Base-by-base conservation (phyloP, 2,888 invertebrate species). In the Acleris holmiana region DNA sequence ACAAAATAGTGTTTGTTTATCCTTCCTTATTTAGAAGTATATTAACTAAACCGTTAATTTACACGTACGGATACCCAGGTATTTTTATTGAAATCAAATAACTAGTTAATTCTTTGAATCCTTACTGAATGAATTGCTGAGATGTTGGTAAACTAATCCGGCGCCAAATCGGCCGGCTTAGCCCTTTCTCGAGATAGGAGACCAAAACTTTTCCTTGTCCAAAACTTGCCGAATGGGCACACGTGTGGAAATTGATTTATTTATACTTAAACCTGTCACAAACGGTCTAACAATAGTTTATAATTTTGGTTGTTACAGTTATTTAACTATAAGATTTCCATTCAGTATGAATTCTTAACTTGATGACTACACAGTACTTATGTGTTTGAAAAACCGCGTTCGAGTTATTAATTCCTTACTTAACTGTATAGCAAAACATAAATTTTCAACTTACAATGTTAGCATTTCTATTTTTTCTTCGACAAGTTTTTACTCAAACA, bases 221-320 rank as follows among this genome's bases (percentile, higher is more conserved):
- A 48, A n/a, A n/a, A 46, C 56, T 62, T 23, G 35, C 8, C 35
- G 10, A 40, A 23, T 13, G 40, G 47, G 47, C 41, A 48, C 58
- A 64, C 58, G 64, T 58, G 64, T 53, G 48, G 64, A 58, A 63
- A 48, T 54, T 54, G 58, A 64, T 64, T 58, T 64, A 64, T 58
- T n/a, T 17, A 40, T 19, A 15, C 49, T 35, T 35, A 58, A 58
- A 35, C 53, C 47, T 21, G 17, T 19, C 35, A 21, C 53, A 35
- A 53, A 25, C 19, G 35, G 46, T 60, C 25, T 10, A 10, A 46
- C n/a, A 47, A 35, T 18, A 21, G 6, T 60, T 50, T 41, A 49
- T 50, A 50, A 25, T 17, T 8, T 44, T 19, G 5, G 4, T 23
- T 13, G 13, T n/a, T n/a, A n/a, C n/a, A n/a, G n/a, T n/a, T n/a